Base-by-base conservation (phyloP, 2,113 vertebrate genomes). In the Taurulus bubalis region DNA sequence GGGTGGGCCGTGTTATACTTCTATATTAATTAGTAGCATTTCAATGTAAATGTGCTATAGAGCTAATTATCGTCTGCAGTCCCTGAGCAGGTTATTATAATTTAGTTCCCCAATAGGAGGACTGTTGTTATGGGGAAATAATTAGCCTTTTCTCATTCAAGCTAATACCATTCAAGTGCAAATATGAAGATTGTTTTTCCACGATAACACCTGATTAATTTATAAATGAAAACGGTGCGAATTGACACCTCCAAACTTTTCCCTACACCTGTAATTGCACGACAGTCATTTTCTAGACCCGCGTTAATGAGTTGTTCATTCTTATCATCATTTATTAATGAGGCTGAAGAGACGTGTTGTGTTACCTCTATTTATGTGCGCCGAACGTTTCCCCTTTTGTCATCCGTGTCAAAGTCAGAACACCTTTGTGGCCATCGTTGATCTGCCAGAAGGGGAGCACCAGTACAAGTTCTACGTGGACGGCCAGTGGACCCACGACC, bases 401-500 rank as follows among this genome's bases (percentile, higher is more conserved):
- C 20, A 5, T 87, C 40, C 80, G 8, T 85, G 8, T 87, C 32
- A 74, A 82, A 99, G 98, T 95, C 98, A 99, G 89, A 99, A 99
- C 87, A 99, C 98, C 90, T 99, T 99, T 80, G 98, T 98, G 85
- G 97, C 97, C 12, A 99, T 99, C 66, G 94, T 99, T 72, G 98
- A 99, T 83, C 96, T 99, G 79, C 98, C 98, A 0, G 98, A 99
- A 89, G 98, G 98, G 36, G 98, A 99, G 83, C 98, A 99, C 91
- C 98, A 99, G 77, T 99, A 99, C 92, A 99, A 99, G 90, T 99
- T 99, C 92, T 96, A 96, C 1, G 98, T 99, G 87, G 98, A 99
- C 8, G 98, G 98, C 12, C 97, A 98, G 93, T 99, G 98, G 98
- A 99, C 97, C 0, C 97, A 99, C 0, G 98, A 99, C 85, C 96